phyloP scores from a whole-genome alignment of 2,113 vertebrate species.

The Tachuris rubrigastra region DNA sequence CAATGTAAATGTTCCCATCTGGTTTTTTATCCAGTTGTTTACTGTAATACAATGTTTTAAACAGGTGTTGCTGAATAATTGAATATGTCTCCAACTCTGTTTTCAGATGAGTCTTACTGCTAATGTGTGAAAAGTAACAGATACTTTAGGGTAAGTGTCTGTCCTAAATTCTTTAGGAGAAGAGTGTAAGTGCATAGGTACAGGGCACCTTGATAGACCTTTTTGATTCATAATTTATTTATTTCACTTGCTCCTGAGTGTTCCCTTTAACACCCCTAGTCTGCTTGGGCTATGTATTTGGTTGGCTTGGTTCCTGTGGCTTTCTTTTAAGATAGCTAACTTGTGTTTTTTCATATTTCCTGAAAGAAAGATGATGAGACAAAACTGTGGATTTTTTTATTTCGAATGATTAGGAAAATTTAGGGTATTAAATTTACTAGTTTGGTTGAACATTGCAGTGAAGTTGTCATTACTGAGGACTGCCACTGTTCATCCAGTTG shows the following conservation, averaged over 20 bases:
- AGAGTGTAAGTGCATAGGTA: neutral
- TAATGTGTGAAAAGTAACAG: neutral
- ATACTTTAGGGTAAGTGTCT: neutral
- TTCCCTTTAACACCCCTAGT: neutral
- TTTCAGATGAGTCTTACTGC: neutral
- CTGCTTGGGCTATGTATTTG: neutral
- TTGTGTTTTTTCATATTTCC: neutral
- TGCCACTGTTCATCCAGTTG: neutral
- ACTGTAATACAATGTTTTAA: neutral
- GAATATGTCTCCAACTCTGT: neutral
- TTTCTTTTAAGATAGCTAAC: neutral
- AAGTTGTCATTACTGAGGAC: neutral
- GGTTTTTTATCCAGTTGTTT: neutral
- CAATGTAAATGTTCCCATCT: neutral
- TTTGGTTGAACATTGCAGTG: neutral
- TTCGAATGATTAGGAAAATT: neutral
- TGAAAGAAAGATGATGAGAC: neutral
- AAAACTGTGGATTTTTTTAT: neutral
- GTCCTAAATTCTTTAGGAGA: neutral
- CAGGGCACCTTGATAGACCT: accelerated
- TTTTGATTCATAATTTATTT: neutral
- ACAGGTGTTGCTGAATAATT: neutral
- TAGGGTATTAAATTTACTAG: neutral
- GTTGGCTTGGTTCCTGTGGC: neutral
- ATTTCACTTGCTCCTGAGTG: neutral